phyloP scores from a whole-genome alignment of 2,113 vertebrate species.

The Petaurus breviceps region DNA sequence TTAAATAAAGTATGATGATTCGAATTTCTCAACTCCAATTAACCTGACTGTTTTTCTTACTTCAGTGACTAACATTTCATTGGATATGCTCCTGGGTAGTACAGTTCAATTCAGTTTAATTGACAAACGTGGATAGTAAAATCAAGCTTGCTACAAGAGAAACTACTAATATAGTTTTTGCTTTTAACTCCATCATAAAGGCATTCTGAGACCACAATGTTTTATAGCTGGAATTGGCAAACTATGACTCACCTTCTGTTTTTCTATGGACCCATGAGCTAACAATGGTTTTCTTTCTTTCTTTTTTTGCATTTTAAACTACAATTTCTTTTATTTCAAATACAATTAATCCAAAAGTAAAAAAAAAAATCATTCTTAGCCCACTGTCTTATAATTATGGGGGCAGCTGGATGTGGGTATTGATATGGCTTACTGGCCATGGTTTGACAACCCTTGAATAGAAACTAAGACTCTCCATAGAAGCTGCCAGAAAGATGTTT shows the following conservation, averaged over 20 bases:
- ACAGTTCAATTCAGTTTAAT: conserved; percentile 8
- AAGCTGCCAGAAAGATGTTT: neutral
- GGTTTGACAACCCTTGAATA: neutral
- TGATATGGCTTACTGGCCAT: neutral
- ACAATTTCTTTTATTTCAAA: neutral
- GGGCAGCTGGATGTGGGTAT: neutral
- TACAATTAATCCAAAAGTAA: neutral
- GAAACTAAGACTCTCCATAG: neutral
- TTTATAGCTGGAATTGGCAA: neutral
- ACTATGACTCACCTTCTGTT: neutral
- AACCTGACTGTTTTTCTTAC: neutral
- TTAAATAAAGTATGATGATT: neutral
- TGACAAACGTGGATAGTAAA: neutral
- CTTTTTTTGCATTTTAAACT: neutral
- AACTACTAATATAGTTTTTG: neutral
- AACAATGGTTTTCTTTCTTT: neutral
- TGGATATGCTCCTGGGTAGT: neutral
- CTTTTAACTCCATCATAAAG: neutral
- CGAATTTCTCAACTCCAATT: conserved; percentile 27
- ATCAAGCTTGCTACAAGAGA: neutral
- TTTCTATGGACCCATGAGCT: neutral
- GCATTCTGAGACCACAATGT: neutral
- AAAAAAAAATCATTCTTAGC: neutral
- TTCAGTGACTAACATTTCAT: neutral
- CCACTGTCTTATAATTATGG: neutral